phyloP scores from a whole-genome alignment of 1,140 invertebrate species.

The Caenorhabditis brenneri region DNA sequence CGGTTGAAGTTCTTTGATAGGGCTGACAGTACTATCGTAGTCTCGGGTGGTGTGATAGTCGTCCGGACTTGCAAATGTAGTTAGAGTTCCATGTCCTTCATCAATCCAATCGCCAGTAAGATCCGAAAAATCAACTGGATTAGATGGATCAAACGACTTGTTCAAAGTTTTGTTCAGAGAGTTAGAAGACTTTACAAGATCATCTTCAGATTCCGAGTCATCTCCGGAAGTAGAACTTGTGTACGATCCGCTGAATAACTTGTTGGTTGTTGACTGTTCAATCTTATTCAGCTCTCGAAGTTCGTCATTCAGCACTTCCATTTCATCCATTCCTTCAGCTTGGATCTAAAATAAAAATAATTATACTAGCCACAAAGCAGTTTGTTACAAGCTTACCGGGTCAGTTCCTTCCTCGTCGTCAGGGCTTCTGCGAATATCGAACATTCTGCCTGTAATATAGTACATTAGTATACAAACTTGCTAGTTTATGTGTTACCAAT shows the following conservation, averaged over 20 bases:
- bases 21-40: not conserved
- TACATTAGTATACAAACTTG: not conserved
- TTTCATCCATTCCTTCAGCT: not conserved
- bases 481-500: not conserved
- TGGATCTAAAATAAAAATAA: not conserved
- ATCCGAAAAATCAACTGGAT: not conserved
- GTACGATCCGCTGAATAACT: not conserved
- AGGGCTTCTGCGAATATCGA: too few relatives aligned
- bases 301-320: not conserved
- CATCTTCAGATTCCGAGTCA: not conserved
- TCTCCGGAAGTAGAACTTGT: not conserved
- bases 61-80: not conserved
- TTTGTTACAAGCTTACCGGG: not conserved
- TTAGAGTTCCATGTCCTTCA: not conserved
- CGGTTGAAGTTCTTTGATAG: not conserved
- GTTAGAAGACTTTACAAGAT: not conserved
- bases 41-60: not conserved
- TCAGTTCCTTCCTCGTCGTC: not conserved
- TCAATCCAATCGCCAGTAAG: conserved; percentile 9
- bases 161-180: not conserved
- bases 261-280: not conserved
- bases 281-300: not conserved
- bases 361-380: not conserved
- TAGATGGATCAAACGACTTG: not conserved
- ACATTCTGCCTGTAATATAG: not conserved